These are phyloP conservation scores for Gari tellinella DNA, from an alignment of 2,888 invertebrate species.

Conservation along the genomic window DNA sequence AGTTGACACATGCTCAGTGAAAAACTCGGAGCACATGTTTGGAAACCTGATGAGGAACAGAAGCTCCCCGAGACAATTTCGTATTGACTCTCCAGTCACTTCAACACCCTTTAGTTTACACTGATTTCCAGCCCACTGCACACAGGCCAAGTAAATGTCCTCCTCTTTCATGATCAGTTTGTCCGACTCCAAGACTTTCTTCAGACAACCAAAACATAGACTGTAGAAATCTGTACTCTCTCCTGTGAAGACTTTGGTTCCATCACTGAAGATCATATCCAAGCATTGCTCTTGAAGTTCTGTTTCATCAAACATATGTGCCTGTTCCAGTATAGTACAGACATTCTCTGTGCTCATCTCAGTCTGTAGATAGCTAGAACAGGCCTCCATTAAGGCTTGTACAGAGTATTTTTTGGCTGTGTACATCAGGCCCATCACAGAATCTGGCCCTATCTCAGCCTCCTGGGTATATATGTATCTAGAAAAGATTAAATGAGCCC, in stretches of 20 bases:
- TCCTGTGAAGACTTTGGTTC: conserved; percentile 76
- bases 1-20: conserved; percentile 87
- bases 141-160: conserved; percentile 58
- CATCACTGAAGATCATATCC: conserved; percentile 41
- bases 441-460: conserved; percentile 86
- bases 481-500: too few relatives aligned
- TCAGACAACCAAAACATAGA: conserved; percentile 88
- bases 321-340: conserved; percentile 73
- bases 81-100: conserved; percentile 41
- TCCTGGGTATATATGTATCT: conserved; percentile 89
- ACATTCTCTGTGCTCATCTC: conserved; percentile 88
- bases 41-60: conserved; percentile 70
- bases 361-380: conserved; percentile 88
- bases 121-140: conserved; percentile 66
- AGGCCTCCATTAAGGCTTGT: conserved; percentile 89
- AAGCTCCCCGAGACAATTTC: conserved; percentile 58
- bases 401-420: conserved; percentile 91
- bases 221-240: conserved; percentile 87
- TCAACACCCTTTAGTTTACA: conserved; percentile 53
- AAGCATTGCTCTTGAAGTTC: conserved; percentile 86
- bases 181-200: conserved; percentile 88
- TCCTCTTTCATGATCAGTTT: conserved; percentile 87
- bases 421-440: conserved; percentile 89
- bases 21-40: conserved; percentile 85
- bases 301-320: conserved; percentile 69